Base-by-base conservation (phyloP, 2,888 invertebrate genomes). In the Platynereis dumerilii region DNA sequence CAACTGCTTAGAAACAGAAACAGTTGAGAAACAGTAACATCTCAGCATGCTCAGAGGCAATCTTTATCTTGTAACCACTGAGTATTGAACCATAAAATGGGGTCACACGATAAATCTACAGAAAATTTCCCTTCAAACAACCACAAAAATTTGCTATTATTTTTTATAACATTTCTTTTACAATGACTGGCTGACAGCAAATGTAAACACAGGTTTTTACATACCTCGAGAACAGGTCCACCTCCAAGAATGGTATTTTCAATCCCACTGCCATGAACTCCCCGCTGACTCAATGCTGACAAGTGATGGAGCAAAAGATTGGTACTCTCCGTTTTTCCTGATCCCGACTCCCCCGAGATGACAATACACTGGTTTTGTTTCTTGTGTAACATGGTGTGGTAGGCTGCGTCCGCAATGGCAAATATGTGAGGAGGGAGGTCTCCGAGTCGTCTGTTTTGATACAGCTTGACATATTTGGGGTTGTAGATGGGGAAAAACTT, bases 321-420 rank as follows among this genome's bases (percentile, higher is more conserved):
- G 29, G 96, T 96, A 82, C 94, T 94, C 84, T 96, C 96, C 1
- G 96, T 96, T 86, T 96, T 96, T 3, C 96, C 95, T n/a, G 93
- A 93, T 67, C 95, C 95, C 83, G 93, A 93, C 85, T 95, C 94
- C 29, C 94, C 94, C 81, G 93, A 94, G 76, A 97, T 96, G 76
- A 96, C 96, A 78, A 96, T 94, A 84, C 96, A 96, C 87, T 92
- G 92, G 84, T 96, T 96, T 73, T 91, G 90, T 80, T 91, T 89
- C 78, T 93, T 92, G 74, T 93, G 91, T 71, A 96, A 87, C 96
- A 96, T 96, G 83, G 92, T 92, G 84, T 94, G 93, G 84, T 94
- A 96, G 27, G 95, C 94, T 20, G 93, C 91, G 83, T 95, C 95
- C 7, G 95, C 95, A 55, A 96, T 93, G 62, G 96, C 96, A 86